phyloP scores from a whole-genome alignment of 2,113 vertebrate genomes.

The Ifrita kowaldi region DNA sequence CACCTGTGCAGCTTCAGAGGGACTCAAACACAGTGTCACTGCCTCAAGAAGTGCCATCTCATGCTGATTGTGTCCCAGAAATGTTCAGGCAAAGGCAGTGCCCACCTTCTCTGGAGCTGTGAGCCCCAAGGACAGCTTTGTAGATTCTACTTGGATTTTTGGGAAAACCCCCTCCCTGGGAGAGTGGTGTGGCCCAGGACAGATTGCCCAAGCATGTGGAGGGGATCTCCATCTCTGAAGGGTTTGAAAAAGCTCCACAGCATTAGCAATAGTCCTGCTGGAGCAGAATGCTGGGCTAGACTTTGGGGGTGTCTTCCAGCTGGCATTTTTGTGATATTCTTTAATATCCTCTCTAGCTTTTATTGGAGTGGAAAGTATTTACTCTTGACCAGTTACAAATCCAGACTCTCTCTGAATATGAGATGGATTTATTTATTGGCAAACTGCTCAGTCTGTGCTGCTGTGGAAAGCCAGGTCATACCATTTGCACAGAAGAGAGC shows the following conservation, averaged over 20 bases:
- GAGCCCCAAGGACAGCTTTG: not conserved
- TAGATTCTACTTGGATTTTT: not conserved
- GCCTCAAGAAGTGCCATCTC: not conserved
- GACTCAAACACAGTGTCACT: not conserved
- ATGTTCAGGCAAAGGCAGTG: not conserved
- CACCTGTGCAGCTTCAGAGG: not conserved
- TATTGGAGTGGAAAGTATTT: conserved; percentile 53
- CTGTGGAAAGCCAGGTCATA: not conserved
- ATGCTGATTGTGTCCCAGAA: not conserved
- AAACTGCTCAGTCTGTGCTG: not conserved
- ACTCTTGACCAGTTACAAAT: not conserved
- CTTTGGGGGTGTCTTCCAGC: conserved; percentile 5
- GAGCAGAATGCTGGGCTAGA: not conserved
- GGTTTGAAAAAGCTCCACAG: not conserved
- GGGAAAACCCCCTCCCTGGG: not conserved
- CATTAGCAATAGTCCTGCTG: not conserved
- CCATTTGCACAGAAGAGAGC: not conserved
- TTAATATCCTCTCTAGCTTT: conserved; percentile 55
- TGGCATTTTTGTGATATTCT: conserved; percentile 8
- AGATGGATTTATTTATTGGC: not conserved
- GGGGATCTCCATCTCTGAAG: not conserved
- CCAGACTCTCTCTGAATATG: not conserved
- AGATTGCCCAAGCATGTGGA: not conserved
- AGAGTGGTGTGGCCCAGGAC: not conserved
- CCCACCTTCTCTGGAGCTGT: not conserved